Conservation (phyloP, 2,888 invertebrate species). For the Hoplodrina blanda region DNA sequence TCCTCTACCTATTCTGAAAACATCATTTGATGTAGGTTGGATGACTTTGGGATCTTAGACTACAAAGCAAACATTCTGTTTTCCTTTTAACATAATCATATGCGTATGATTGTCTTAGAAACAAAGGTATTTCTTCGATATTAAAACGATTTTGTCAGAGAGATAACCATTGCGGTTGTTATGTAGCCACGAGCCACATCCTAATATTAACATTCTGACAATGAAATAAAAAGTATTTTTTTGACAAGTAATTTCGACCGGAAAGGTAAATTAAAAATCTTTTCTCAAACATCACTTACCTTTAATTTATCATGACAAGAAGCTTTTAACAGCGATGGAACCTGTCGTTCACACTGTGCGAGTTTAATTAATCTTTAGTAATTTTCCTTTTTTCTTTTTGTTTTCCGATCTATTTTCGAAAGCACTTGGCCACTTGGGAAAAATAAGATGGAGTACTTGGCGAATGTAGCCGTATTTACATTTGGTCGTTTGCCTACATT, state of each 20-base stretch:
- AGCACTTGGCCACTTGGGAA: background rate
- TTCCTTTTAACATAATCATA: too few species aligned
- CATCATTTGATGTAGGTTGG: too few species aligned
- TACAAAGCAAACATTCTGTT: too few species aligned
- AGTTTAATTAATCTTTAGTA: constrained; percentile 20
- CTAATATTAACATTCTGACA: too few species aligned
- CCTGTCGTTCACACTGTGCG: background rate
- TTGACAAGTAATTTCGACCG: background rate
- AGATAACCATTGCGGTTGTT: too few species aligned
- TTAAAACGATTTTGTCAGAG: too few species aligned
- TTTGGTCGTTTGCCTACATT: too few species aligned
- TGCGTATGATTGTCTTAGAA: too few species aligned
- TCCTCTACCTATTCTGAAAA: too few species aligned
- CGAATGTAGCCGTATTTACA: constrained; percentile 1
- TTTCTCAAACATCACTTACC: constrained; percentile 9
- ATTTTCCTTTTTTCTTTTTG: background rate
- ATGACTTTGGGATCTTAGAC: too few species aligned
- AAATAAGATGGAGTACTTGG: constrained; percentile 10
- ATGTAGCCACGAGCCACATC: too few species aligned
- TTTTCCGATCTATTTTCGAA: constrained; percentile 6
- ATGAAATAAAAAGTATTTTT: background rate
- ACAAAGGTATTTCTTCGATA: too few species aligned
- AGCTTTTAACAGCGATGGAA: constrained; percentile 19
- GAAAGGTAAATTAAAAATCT: constrained; percentile 27
- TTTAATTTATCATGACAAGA: constrained; percentile 16